A percentile compares a stretch with the other conserved stretches of the same genome.
These are phyloP conservation scores for Fundulus diaphanus DNA, from an alignment of 2,797 vertebrate genomes.

Conservation along the genomic window DNA sequence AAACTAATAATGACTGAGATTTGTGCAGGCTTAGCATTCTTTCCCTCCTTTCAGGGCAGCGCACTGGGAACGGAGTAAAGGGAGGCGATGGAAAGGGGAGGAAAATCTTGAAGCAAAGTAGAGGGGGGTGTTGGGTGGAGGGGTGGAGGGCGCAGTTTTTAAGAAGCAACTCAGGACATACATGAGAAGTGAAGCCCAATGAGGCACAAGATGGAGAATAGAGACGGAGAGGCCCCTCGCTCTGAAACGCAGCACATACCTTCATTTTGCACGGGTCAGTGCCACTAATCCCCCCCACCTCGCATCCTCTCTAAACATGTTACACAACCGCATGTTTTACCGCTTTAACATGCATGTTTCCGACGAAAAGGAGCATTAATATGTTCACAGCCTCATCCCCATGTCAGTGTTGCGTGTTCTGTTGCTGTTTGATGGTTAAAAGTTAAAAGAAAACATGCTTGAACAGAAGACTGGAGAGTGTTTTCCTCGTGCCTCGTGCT, in stretches of 20 bases:
- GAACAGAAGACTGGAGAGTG: slow-evolving; percentile 1
- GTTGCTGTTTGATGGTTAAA: slow-evolving; percentile 9
- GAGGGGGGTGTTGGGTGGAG: not conserved
- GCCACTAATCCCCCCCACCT: slow-evolving; percentile 48
- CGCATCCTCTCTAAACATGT: slow-evolving; percentile 39
- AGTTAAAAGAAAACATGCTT: slow-evolving; percentile 9
- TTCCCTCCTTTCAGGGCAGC: slow-evolving; percentile 68
- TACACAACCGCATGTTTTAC: slow-evolving; percentile 17
- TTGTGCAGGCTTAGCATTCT: slow-evolving; percentile 80
- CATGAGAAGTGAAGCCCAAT: slow-evolving; percentile 38
- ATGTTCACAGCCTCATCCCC: not conserved
- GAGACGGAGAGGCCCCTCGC: slow-evolving; percentile 64
- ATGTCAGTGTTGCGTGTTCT: slow-evolving; percentile 8
- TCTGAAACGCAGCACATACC: slow-evolving; percentile 64
- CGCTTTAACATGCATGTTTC: slow-evolving; percentile 5
- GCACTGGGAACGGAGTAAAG: slow-evolving; percentile 47
- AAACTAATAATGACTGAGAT: slow-evolving; percentile 79
- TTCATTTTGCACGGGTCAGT: slow-evolving; percentile 63
- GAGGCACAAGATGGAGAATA: slow-evolving; percentile 45
- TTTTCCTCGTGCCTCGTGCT: no score
- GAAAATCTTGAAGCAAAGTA: slow-evolving; percentile 41
- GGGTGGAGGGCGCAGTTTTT: slow-evolving; percentile 50
- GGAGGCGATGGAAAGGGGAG: slow-evolving; percentile 39
- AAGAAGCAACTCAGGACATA: slow-evolving; percentile 43
- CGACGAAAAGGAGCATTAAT: not conserved